Evolutionary conservation across 2,113 vertebrate species (phyloP).

Genomic region (Bothrops jararaca): DNA sequence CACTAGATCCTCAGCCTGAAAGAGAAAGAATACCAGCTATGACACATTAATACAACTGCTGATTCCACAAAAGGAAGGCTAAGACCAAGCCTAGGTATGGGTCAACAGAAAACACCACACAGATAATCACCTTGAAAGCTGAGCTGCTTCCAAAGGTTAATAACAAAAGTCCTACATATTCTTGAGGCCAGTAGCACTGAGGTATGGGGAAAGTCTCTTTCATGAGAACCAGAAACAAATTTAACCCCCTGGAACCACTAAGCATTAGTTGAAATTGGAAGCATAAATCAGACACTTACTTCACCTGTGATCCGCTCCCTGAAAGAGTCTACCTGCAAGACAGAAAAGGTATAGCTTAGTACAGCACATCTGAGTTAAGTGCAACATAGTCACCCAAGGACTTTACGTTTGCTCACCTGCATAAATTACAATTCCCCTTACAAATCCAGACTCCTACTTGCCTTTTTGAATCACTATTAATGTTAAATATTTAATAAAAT

Average conservation of each 20-base stretch:
- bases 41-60: not conserved
- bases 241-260: not conserved
- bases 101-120: not conserved
- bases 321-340: constrained; percentile 90
- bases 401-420: not conserved
- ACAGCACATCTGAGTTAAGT: fast-evolving
- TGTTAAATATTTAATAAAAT: not conserved
- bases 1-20: constrained; percentile 93
- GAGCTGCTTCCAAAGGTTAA: not conserved
- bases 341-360: constrained; percentile 33
- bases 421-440: not conserved
- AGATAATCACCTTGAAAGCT: not conserved
- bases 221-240: not conserved
- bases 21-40: not conserved
- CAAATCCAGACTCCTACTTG: not conserved
- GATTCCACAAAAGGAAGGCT: not conserved
- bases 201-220: fast-evolving
- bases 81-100: too few relatives aligned
- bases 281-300: constrained; percentile 68
- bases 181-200: fast-evolving
- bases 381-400: fast-evolving
- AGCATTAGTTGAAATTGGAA: fast-evolving
- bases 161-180: too few relatives aligned
- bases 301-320: constrained; percentile 94
- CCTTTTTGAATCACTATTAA: not conserved